Evolutionary conservation across 2,888 invertebrate genomes (phyloP).

Genomic region (Lissonota sp.): DNA sequence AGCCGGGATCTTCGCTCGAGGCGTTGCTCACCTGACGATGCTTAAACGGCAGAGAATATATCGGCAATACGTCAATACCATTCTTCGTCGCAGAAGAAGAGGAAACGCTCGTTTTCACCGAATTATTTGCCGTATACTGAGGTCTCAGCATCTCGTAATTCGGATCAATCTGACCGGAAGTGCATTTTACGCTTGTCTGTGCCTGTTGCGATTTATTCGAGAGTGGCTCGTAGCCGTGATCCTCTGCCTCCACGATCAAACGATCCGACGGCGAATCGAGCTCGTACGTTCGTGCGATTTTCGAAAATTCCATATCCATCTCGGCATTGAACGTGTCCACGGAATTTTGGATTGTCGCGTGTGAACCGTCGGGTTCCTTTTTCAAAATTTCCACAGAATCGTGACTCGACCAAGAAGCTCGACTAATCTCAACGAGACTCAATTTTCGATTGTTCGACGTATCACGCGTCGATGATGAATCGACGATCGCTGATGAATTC

Average conservation of each 20-base stretch:
- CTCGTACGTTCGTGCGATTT: slow-evolving; percentile 83
- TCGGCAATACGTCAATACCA: slow-evolving; percentile 71
- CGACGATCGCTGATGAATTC: slow-evolving; percentile 48
- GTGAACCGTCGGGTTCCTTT: slow-evolving; percentile 70
- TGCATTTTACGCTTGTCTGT: slow-evolving; percentile 59
- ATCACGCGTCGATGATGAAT: slow-evolving; percentile 75
- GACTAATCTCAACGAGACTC: slow-evolving; percentile 77
- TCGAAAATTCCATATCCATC: slow-evolving; percentile 64
- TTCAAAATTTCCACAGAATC: slow-evolving; percentile 78
- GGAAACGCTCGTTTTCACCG: slow-evolving; percentile 40
- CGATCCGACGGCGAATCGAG: slow-evolving; percentile 81
- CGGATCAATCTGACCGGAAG: slow-evolving; percentile 85
- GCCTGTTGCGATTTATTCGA: slow-evolving; percentile 35
- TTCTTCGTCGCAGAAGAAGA: slow-evolving; percentile 64
- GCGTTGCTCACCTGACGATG: slow-evolving; percentile 80
- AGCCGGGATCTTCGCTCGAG: slow-evolving; percentile 84
- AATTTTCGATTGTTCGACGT: slow-evolving; percentile 70
- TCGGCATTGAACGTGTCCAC: slow-evolving; percentile 71
- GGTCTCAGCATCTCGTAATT: slow-evolving; percentile 92
- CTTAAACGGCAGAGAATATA: slow-evolving; percentile 78
- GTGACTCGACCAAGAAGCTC: slow-evolving; percentile 81
- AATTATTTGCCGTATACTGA: slow-evolving; percentile 77
- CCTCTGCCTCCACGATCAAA: slow-evolving; percentile 77
- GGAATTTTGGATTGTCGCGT: slow-evolving; percentile 61
- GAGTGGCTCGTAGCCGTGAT: slow-evolving; percentile 88